Percentiles rank a stretch among this genome's conserved stretches.
These are phyloP conservation scores for Dinoponera quadriceps DNA, from an alignment of 1,140 invertebrate genomes.

Conservation along the genomic window DNA sequence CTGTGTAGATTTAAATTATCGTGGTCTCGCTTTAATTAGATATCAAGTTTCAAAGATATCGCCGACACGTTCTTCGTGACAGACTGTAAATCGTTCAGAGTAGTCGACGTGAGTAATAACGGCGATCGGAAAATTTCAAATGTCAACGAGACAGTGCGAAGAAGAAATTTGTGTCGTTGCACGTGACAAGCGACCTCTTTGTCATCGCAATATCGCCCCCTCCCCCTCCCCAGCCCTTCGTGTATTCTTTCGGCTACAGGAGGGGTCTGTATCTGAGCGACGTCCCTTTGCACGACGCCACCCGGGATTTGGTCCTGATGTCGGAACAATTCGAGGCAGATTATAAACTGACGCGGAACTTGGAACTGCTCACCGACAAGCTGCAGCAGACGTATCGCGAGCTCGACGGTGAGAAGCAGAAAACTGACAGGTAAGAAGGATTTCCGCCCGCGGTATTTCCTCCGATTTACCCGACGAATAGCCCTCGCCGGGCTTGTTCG, in stretches of 20 bases:
- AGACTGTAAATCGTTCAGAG: too few species aligned
- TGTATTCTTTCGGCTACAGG: slow-evolving; percentile 84
- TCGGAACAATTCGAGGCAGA: slow-evolving; percentile 99
- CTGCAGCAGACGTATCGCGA: slow-evolving; percentile 97
- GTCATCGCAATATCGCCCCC: slow-evolving; percentile 2
- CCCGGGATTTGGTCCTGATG: slow-evolving; percentile 97
- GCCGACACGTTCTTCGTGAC: too few species aligned
- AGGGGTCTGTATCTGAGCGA: slow-evolving; percentile 97
- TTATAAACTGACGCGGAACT: slow-evolving; percentile 97
- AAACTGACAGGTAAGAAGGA: slow-evolving; percentile 95
- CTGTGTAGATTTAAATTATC: too few species aligned
- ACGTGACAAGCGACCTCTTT: not conserved
- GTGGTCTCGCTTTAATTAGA: too few species aligned
- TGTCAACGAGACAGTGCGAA: too few species aligned
- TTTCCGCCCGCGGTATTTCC: slow-evolving; percentile 60
- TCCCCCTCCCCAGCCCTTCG: too few species aligned
- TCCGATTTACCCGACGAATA: slow-evolving; percentile 54
- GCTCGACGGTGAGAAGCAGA: slow-evolving; percentile 97
- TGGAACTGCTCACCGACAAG: slow-evolving; percentile 98
- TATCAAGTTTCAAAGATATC: too few species aligned
- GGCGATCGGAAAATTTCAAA: too few species aligned
- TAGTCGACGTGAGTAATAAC: too few species aligned
- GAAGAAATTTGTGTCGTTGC: not conserved
- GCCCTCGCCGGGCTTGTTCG: slow-evolving; percentile 46
- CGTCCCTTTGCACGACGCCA: slow-evolving; percentile 98